These are phyloP conservation scores for Mus minutoides DNA, from an alignment of 2,797 vertebrate species.

Conservation along the genomic window DNA sequence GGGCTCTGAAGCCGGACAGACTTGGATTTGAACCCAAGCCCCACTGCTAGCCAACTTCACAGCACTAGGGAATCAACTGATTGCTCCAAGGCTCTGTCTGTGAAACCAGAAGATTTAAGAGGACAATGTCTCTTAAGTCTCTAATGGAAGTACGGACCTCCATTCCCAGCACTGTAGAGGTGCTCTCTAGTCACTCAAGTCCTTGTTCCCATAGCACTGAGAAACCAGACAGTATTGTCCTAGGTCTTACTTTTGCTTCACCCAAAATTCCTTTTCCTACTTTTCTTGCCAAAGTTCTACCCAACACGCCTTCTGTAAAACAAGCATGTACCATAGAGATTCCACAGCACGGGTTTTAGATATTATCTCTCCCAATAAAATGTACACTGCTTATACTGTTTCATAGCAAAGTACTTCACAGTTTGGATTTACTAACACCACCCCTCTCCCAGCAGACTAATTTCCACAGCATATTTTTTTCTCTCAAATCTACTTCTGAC, in stretches of 20 bases:
- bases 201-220: background rate
- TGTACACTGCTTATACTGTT: background rate
- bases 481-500: background rate
- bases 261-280: background rate
- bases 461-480: background rate
- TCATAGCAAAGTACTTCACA: background rate
- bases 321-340: background rate
- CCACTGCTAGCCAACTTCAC: background rate
- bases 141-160: background rate
- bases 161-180: no score
- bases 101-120: background rate
- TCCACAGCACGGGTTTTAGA: background rate
- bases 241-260: background rate
- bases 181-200: background rate
- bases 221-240: background rate
- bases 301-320: background rate
- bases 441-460: background rate
- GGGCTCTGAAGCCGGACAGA: background rate
- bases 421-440: background rate
- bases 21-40: background rate
- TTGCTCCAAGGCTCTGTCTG: background rate
- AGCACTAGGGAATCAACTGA: background rate
- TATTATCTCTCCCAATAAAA: conserved; percentile 38
- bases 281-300: background rate
- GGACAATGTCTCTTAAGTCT: background rate